phyloP scores from a whole-genome alignment of 2,888 invertebrate genomes.

The Boloria euphrosyne region DNA sequence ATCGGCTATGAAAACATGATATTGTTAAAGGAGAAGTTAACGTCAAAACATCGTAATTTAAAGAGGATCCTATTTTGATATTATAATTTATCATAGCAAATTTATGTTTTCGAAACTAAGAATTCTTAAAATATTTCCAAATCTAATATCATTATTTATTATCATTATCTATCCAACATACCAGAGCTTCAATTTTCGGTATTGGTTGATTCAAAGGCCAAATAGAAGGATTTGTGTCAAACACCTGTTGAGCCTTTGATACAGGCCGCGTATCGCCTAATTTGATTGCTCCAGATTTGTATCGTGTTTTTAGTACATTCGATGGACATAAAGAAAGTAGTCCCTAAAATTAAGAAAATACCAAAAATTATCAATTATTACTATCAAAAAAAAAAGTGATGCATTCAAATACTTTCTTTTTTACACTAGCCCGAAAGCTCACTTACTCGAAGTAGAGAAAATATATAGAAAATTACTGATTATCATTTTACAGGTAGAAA shows the following conservation, averaged over 20 bases:
- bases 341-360: conserved; percentile 61
- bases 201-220: conserved; percentile 82
- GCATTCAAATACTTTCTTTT: no score
- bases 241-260: conserved; percentile 83
- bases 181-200: conserved; percentile 42
- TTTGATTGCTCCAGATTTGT: conserved; percentile 68
- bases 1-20: no score
- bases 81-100: no score
- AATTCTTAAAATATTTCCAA: conserved; percentile 66
- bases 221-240: conserved; percentile 79
- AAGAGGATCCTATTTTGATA: no score
- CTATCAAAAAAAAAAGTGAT: no score
- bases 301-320: conserved; percentile 59
- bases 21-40: no score
- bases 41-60: no score
- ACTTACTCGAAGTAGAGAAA: no score
- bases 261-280: conserved; percentile 73
- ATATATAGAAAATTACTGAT: no score
- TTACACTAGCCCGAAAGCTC: no score
- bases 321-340: conserved; percentile 77
- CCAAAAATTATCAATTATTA: neutral
- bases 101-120: neutral
- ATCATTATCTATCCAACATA: conserved; percentile 76
- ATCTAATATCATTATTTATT: no score
- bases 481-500: no score